Conservation (phyloP, 2,888 invertebrate genomes). For the Drosophila rubida region DNA sequence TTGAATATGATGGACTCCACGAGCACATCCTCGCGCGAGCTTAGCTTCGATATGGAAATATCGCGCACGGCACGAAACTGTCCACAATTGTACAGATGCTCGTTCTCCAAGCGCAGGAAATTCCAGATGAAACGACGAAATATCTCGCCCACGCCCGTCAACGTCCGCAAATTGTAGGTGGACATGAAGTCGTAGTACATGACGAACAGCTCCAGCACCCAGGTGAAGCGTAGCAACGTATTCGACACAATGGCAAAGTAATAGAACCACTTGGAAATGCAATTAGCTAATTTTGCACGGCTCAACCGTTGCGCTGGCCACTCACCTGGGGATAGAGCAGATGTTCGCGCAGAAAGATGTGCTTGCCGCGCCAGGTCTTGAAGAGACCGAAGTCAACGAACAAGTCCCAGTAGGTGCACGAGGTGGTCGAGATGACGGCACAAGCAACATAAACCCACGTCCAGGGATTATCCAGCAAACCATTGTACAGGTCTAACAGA, state of each 20-base stretch:
- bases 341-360: constrained; percentile 95
- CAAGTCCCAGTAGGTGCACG: constrained; percentile 98
- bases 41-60: constrained; percentile 85
- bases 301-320: no score
- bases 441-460: constrained; percentile 94
- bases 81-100: constrained; percentile 99
- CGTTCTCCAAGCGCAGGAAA: constrained; percentile 98
- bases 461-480: constrained; percentile 90
- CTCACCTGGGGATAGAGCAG: constrained; percentile 96
- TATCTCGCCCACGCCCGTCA: constrained; percentile 92
- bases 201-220: constrained; percentile 93
- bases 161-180: constrained; percentile 91
- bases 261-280: constrained; percentile 86
- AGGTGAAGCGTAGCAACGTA: constrained; percentile 94
- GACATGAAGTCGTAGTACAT: constrained; percentile 90
- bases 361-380: constrained; percentile 93
- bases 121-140: constrained; percentile 98
- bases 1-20: constrained; percentile 97
- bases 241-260: constrained; percentile 99
- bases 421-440: constrained; percentile 93
- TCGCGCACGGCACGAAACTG: constrained; percentile 98
- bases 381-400: constrained; percentile 99
- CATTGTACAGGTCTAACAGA: constrained; percentile 86
- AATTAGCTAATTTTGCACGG: no score
- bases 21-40: constrained; percentile 91